These are phyloP conservation scores for Orthosia gothica DNA, from an alignment of 2,888 invertebrate species.

Conservation along the genomic window DNA sequence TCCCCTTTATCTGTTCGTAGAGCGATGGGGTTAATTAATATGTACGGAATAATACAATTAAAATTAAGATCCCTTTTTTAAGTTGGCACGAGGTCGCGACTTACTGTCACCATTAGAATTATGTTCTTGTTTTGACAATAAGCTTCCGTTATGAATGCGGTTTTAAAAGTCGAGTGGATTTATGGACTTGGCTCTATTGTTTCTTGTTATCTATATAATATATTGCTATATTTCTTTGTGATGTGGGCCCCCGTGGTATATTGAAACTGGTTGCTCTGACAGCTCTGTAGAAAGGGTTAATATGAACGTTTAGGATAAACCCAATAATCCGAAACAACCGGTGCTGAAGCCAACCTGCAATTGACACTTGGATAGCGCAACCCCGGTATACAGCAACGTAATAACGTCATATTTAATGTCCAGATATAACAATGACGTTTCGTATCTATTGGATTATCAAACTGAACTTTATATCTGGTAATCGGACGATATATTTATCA, in stretches of 20 bases:
- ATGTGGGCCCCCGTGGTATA: constrained; percentile 82
- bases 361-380: constrained; percentile 88
- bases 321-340: constrained; percentile 90
- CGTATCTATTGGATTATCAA: constrained; percentile 52
- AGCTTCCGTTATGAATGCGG: constrained; percentile 82
- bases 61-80: constrained; percentile 87
- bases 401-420: constrained; percentile 68
- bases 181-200: constrained; percentile 85
- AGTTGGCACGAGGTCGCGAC: constrained; percentile 88
- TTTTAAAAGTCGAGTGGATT: constrained; percentile 85
- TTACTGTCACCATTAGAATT: constrained; percentile 90
- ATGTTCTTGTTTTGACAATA: constrained; percentile 89
- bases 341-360: constrained; percentile 88
- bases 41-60: constrained; percentile 90
- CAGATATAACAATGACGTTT: constrained; percentile 61
- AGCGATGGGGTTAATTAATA: constrained; percentile 91
- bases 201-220: constrained; percentile 85
- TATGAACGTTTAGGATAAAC: constrained; percentile 89
- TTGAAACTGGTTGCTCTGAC: constrained; percentile 87
- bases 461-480: constrained; percentile 41
- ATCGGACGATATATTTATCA: constrained; percentile 61
- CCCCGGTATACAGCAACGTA: constrained; percentile 67
- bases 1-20: constrained; percentile 89
- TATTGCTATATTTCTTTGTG: constrained; percentile 81
- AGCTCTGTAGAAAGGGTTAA: constrained; percentile 90